phyloP scores from a whole-genome alignment of 2,888 invertebrate genomes.

The Philaethria dido region DNA sequence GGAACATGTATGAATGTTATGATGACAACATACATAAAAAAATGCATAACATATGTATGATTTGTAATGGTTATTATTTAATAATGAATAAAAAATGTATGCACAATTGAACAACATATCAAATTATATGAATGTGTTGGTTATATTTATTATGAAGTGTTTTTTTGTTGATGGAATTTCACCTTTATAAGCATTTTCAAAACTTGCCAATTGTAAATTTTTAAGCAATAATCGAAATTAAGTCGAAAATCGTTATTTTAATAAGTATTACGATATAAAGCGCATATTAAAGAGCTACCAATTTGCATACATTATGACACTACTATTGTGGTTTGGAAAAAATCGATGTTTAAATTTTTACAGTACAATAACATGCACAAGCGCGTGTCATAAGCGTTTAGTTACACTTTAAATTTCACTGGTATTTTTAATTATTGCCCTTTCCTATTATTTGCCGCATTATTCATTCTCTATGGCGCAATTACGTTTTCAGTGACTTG shows the following conservation, averaged over 20 bases:
- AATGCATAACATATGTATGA: neutral
- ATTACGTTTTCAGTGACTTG: neutral
- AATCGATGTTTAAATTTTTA: neutral
- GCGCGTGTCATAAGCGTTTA: neutral
- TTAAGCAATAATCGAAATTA: too few relatives aligned
- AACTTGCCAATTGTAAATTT: too few relatives aligned
- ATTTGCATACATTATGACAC: constrained; percentile 8
- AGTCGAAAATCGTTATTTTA: too few relatives aligned
- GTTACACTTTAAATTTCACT: neutral
- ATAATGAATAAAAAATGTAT: too few relatives aligned
- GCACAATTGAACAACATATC: too few relatives aligned
- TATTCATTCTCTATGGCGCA: neutral
- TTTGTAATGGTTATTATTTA: neutral
- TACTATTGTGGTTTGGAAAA: neutral
- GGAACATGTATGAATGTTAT: neutral
- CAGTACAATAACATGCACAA: constrained; percentile 5
- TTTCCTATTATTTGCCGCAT: neutral
- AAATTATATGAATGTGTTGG: too few relatives aligned
- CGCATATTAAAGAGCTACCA: neutral
- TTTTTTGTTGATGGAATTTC: too few relatives aligned
- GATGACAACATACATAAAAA: neutral
- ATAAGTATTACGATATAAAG: neutral
- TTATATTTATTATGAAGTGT: too few relatives aligned
- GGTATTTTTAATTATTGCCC: neutral
- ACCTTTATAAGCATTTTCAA: too few relatives aligned